Conservation (phyloP, 2,888 invertebrate genomes). For the Blastobasis adustella region DNA sequence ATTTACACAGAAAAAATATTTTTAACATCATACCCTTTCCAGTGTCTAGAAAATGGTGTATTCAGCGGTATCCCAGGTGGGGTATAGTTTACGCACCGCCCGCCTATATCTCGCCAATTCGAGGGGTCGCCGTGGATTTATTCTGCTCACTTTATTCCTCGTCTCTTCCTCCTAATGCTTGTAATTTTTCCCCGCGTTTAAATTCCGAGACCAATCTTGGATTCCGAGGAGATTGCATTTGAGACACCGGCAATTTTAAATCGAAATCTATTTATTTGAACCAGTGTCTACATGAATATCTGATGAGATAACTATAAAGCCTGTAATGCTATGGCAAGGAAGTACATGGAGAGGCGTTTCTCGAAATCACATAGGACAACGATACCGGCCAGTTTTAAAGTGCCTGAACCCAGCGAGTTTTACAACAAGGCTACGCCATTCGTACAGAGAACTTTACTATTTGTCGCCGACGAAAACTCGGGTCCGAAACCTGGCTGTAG, state of each 20-base stretch:
- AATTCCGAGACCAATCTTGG: neutral
- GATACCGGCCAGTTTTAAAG: slow-evolving; percentile 63
- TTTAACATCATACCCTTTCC: slow-evolving; percentile 17
- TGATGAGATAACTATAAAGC: too few relatives aligned
- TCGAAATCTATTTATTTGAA: too few relatives aligned
- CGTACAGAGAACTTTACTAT: slow-evolving; percentile 63
- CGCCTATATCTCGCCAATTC: slow-evolving; percentile 40
- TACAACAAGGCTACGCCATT: slow-evolving; percentile 71
- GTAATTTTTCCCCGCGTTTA: slow-evolving; percentile 1
- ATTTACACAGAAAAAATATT: neutral
- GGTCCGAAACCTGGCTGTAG: slow-evolving; percentile 48
- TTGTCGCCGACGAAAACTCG: slow-evolving; percentile 63
- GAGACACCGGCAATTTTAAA: neutral
- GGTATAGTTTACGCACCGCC: slow-evolving; percentile 44
- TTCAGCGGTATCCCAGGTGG: slow-evolving; percentile 21
- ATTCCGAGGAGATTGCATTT: neutral
- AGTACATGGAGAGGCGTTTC: slow-evolving; percentile 71
- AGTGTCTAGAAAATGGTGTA: slow-evolving; percentile 17
- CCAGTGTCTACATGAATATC: too few relatives aligned
- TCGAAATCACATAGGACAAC: slow-evolving; percentile 64
- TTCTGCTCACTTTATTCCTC: slow-evolving; percentile 46
- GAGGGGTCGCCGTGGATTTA: slow-evolving; percentile 49
- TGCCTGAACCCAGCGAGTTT: slow-evolving; percentile 64
- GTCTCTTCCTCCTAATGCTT: slow-evolving; percentile 21
- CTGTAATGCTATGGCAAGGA: slow-evolving; percentile 65